These are phyloP conservation scores for Cygnus olor DNA, from an alignment of 2,797 vertebrate species.

Conservation along the genomic window DNA sequence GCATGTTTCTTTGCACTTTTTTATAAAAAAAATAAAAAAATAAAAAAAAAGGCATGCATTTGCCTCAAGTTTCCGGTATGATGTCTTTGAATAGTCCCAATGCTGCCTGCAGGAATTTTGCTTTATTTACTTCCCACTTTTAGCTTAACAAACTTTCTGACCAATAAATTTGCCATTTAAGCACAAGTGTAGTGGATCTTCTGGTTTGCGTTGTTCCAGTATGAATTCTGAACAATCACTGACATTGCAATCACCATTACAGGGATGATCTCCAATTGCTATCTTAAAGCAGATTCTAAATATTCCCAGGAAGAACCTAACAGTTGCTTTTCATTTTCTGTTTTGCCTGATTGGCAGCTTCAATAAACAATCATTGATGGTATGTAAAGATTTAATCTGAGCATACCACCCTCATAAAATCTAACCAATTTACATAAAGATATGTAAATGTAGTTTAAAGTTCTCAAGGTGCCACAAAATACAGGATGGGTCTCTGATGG, in stretches of 20 bases:
- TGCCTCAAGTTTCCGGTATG: background rate
- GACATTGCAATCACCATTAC: background rate
- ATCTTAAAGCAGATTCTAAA: background rate
- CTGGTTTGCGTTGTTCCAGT: background rate
- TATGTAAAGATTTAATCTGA: background rate
- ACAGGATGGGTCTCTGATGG: background rate
- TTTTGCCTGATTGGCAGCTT: background rate
- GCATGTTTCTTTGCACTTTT: background rate
- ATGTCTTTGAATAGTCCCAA: background rate
- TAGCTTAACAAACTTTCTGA: background rate
- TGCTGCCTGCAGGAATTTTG: background rate
- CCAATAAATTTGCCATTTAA: background rate
- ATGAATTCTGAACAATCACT: background rate
- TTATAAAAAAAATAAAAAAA: background rate
- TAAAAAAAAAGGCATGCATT: background rate
- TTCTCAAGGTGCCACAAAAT: background rate
- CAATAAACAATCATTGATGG: background rate
- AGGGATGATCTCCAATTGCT: background rate
- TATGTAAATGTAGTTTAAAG: background rate
- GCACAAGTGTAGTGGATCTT: background rate
- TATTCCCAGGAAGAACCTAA: background rate
- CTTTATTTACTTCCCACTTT: background rate
- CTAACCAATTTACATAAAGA: background rate
- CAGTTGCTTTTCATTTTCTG: background rate
- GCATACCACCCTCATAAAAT: background rate